These are phyloP conservation scores for Mastomys natalensis DNA, from an alignment of 2,113 vertebrate species.

Conservation along the genomic window DNA sequence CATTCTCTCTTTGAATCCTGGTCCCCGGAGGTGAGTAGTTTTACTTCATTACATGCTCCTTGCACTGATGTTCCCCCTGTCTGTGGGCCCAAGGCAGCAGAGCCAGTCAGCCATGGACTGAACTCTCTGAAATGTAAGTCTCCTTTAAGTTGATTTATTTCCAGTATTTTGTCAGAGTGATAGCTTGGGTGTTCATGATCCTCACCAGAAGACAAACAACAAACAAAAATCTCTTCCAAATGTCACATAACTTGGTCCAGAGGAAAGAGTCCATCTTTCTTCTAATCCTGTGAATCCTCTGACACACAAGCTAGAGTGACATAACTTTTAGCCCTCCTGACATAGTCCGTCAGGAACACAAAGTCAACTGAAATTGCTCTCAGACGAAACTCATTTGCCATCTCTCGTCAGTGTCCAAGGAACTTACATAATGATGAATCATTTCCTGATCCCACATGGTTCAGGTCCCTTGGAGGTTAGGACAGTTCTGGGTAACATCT, in stretches of 20 bases:
- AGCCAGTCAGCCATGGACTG: background rate
- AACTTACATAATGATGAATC: background rate
- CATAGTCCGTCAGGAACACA: background rate
- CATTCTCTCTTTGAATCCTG: background rate
- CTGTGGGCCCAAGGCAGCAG: background rate
- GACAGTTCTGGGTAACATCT: background rate
- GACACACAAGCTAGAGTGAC: background rate
- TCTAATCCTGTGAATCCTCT: background rate
- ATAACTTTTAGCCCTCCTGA: background rate
- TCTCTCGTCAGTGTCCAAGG: background rate
- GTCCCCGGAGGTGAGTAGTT: background rate
- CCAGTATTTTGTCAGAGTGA: background rate
- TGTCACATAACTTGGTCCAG: background rate
- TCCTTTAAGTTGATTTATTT: background rate
- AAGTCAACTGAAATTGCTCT: background rate
- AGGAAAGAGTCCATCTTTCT: background rate
- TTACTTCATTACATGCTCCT: background rate
- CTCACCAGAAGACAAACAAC: background rate
- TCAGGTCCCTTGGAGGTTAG: background rate
- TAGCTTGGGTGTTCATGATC: background rate
- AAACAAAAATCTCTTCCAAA: background rate
- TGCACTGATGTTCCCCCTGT: background rate
- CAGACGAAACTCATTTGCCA: background rate
- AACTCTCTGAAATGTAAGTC: background rate
- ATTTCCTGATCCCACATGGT: background rate